Base-by-base conservation (phyloP, 2,888 invertebrate genomes). In the Ashinkailepas kermadecensis region DNA sequence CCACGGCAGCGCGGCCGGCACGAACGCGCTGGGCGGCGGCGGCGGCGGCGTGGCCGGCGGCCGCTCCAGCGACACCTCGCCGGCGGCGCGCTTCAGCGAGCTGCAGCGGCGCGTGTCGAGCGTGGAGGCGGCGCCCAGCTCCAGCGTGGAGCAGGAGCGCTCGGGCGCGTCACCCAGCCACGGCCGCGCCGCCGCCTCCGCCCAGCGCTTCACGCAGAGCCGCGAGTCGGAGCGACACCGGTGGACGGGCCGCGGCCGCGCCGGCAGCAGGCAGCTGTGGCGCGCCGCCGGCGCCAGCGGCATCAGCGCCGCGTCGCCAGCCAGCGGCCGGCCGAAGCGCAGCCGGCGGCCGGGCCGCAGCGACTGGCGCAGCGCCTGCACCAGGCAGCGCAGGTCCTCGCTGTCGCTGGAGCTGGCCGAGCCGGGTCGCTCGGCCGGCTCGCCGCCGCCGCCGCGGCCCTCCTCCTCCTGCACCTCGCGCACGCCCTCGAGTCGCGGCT, bases 191-290 rank as follows among this genome's bases (percentile, higher is more conserved):
- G 74, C 39, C 56, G 83, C 74, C 15, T 91, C 90, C 12, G 92
- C 90, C 59, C 92, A 89, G 74, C 93, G 89, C 86, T 92, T 92
- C 57, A 93, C 89, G 86, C 92, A 93, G 10, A 93, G 89, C 86
- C 93, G 92, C 8, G 93, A 93, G 87, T 93, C 93, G 64, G 92
- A 92, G 86, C 92, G 92, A 87, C 92, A 92, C 85, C 93, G 74
- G 74, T 74, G 74, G 0, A 74, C 74, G 54, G 74, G 92, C 78
- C 92, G 87, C 82, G 92, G 88, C 81, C 92, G 92, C 86, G 91
- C 90, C 81, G 92, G 91, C 9, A 93, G 92, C 25, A 93, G 93
- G 86, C 91, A 93, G 87, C 92, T 92, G 87, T 93, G 93, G 86
- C 74, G 74, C 18, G 74, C 74, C 54, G 65, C 65, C 9, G 54